phyloP scores from a whole-genome alignment of 2,888 invertebrate genomes.

The Diarsia mendica region DNA sequence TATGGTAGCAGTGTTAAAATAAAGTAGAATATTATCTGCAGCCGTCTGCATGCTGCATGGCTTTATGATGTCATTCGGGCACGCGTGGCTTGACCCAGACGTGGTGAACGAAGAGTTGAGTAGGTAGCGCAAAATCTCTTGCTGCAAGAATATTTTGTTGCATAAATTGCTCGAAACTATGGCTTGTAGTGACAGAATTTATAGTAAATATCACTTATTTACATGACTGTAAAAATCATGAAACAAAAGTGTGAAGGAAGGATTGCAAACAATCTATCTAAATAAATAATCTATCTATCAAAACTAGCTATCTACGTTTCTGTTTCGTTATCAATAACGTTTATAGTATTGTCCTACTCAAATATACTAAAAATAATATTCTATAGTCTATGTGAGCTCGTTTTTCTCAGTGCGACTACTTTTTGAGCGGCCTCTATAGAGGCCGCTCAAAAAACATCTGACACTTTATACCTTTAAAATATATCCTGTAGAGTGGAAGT shows the following conservation, averaged over 20 bases:
- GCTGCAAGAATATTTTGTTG: slow-evolving; percentile 4
- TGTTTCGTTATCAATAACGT: neutral
- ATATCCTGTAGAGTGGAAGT: too few relatives aligned
- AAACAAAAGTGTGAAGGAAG: too few relatives aligned
- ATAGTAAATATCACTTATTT: neutral
- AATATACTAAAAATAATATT: neutral
- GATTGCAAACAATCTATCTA: too few relatives aligned
- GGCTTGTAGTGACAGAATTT: neutral
- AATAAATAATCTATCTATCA: too few relatives aligned
- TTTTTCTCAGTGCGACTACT: neutral
- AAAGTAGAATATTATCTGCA: slow-evolving; percentile 56
- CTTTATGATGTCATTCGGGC: slow-evolving; percentile 53
- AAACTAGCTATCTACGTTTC: neutral
- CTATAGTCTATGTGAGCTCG: neutral
- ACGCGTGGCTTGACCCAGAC: slow-evolving; percentile 48
- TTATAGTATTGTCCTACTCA: neutral
- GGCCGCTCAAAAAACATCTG: too few relatives aligned
- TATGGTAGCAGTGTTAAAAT: slow-evolving; percentile 44
- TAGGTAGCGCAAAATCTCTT: neutral
- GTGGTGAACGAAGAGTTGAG: neutral
- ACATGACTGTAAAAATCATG: too few relatives aligned
- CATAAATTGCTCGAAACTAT: neutral
- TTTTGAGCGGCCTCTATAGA: too few relatives aligned
- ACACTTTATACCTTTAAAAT: too few relatives aligned
- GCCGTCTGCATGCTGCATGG: slow-evolving; percentile 39